These are phyloP conservation scores for Vulpes ferrilata DNA, from an alignment of 2,113 vertebrate species.

Conservation along the genomic window DNA sequence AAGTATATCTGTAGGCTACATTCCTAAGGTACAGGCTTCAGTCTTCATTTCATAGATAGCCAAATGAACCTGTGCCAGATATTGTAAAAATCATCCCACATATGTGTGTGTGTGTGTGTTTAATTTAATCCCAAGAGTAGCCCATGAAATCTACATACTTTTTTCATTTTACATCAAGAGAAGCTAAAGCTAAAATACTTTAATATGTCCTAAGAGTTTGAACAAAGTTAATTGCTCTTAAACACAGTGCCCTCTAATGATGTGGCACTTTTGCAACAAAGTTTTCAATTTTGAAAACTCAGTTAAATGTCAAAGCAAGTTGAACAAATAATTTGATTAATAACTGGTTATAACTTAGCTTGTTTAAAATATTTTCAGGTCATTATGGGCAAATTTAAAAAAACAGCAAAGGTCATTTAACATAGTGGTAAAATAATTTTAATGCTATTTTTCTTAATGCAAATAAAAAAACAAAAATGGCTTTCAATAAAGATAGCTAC, in stretches of 20 bases:
- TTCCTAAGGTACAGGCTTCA: not conserved
- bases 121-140: not conserved
- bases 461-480: not conserved
- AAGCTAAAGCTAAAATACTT: not conserved
- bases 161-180: not conserved
- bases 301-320: not conserved
- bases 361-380: not conserved
- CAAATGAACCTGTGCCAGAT: not conserved
- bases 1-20: not conserved
- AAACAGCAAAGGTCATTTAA: not conserved
- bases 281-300: not conserved
- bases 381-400: not conserved
- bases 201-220: not conserved
- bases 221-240: not conserved
- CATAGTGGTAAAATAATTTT: not conserved
- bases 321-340: not conserved
- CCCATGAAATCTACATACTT: not conserved
- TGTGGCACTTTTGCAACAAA: not conserved
- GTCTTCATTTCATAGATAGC: not conserved
- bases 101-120: not conserved
- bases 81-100: not conserved
- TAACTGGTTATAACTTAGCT: not conserved
- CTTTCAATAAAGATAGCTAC: not conserved
- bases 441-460: not conserved
- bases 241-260: not conserved